Evolutionary conservation across 1,140 invertebrate genomes (phyloP), one percentile per base, ranked within the genome.

Genomic region (Zaprionus davidi): DNA sequence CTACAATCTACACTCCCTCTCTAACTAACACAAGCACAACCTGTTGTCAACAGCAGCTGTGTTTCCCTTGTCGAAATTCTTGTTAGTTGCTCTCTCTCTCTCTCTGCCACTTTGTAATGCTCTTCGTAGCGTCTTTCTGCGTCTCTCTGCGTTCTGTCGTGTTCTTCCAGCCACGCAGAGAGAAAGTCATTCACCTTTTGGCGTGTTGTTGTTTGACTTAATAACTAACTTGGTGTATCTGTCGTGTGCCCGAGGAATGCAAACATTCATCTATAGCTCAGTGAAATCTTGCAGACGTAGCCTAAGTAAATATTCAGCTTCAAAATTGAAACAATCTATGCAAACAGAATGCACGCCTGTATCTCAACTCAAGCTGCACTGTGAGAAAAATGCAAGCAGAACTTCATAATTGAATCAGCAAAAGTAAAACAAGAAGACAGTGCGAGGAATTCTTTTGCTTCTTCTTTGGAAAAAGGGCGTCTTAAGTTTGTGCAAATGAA

Each of bases 151-250:
- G 53, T 74, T 56, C 58, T 66, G 51, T 13, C 58, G 57, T 67
- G 31, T 55, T 63, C n/a, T 12, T 3, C 22, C 66, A 57, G 63
- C 59, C 58, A 60, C 64, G 41, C 56, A 79, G 85, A 88, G 81
- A 88, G 85, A 88, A 90, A 88, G 85, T 88, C 85, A 88, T 88
- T 88, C 85, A 88, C 85, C 85, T 88, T 88, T 87, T 88, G 59
- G 70, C 75, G 56, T 82, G 34, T 51, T 55, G 55, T 60, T 74
- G 59, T 60, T 81, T 79, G 56, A 76, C 69, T 88, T 67, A 74
- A 69, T 78, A 75, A 73, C 65, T 72, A 75, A 69, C 55, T 78
- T 63, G 68, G 73, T 55, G 57, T 77, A 49, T 66, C 55, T 66
- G 78, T 71, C 41, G 62, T 41, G 63, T 41, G 63, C 13, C 51